Base-by-base conservation (phyloP, 1,140 invertebrate genomes). In the Plodia interpunctella region DNA sequence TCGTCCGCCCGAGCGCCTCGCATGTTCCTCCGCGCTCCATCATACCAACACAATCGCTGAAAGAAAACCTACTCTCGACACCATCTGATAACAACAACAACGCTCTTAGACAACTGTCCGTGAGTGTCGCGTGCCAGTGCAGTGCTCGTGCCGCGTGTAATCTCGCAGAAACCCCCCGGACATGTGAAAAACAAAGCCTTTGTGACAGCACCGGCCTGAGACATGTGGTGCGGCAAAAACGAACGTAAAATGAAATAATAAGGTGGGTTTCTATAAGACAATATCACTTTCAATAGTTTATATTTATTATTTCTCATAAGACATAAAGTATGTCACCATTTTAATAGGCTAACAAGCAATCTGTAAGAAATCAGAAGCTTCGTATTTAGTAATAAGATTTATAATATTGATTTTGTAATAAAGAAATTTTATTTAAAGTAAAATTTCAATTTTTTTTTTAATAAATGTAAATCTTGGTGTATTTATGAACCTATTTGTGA, bases 221-320 rank as follows among this genome's bases (percentile, higher is more conserved):
- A 55, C 60, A 74, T 74, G 75, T 60, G 69, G 67, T 44, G 52
- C 76, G 67, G 50, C 64, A 65, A 63, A 76, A 53, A 63, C 58
- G 73, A 72, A 62, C 74, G 74, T 73, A 86, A 83, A 76, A 87
- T 88, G 86, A 86, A 84, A 87, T 84, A 87, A 78, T 80, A 78
- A 85, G 83, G 86, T 88, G 60, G 84, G 68, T 13, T 25, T 25
- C 21, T 25, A 25, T 25, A 2, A 25, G 21, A 6, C 2, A 25
- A 6, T 3, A 25, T 25, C 2, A 25, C 6, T 25, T 25, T 25
- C 21, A 25, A 6, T 25, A 25, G 21, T 25, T 61, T 62, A 5
- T 57, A 53, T 62, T 53, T 64, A 49, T 60, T 11, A 6, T 17
- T 30, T 50, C 44, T 51, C 50, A 52, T 53, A 28, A 44, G 28